phyloP scores from a whole-genome alignment of 2,888 invertebrate species.

The Micoletzkya japonica region DNA sequence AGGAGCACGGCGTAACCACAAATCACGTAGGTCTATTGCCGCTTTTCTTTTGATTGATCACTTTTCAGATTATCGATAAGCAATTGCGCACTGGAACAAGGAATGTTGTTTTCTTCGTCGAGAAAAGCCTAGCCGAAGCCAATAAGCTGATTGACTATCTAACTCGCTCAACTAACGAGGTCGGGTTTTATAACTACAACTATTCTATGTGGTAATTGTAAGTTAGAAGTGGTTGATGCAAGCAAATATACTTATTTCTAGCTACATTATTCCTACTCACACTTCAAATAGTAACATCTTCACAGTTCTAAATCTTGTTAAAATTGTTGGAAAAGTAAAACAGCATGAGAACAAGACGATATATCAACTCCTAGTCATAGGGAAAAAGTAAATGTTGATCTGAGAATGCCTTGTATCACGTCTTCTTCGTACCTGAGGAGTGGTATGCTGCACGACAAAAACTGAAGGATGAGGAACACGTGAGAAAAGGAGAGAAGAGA shows the following conservation, averaged over 20 bases:
- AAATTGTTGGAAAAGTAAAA: too few relatives aligned
- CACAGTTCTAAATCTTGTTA: too few relatives aligned
- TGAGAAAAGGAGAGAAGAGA: neutral
- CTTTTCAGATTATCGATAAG: slow-evolving; percentile 19
- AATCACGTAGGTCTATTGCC: slow-evolving; percentile 10
- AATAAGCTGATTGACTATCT: slow-evolving; percentile 24
- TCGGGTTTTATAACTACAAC: neutral
- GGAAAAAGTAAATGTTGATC: too few relatives aligned
- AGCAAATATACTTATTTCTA: neutral
- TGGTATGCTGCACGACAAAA: slow-evolving; percentile 49
- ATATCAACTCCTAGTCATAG: too few relatives aligned
- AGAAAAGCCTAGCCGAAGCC: slow-evolving; percentile 25
- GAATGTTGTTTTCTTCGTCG: slow-evolving; percentile 21
- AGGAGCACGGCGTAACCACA: slow-evolving; percentile 14
- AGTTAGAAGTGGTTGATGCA: neutral
- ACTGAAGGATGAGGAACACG: slow-evolving; percentile 26
- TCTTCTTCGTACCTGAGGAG: slow-evolving; percentile 50
- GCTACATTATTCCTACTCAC: neutral
- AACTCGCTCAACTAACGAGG: slow-evolving; percentile 3
- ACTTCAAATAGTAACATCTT: too few relatives aligned
- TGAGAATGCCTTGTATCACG: slow-evolving; percentile 46
- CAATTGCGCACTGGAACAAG: neutral
- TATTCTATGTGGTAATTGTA: neutral
- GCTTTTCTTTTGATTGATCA: neutral
- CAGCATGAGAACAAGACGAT: too few relatives aligned